A percentile compares a stretch with the other conserved stretches of the same genome.
These are phyloP conservation scores for Scyliorhinus canicula DNA, from an alignment of 2,797 vertebrate genomes.

Conservation along the genomic window DNA sequence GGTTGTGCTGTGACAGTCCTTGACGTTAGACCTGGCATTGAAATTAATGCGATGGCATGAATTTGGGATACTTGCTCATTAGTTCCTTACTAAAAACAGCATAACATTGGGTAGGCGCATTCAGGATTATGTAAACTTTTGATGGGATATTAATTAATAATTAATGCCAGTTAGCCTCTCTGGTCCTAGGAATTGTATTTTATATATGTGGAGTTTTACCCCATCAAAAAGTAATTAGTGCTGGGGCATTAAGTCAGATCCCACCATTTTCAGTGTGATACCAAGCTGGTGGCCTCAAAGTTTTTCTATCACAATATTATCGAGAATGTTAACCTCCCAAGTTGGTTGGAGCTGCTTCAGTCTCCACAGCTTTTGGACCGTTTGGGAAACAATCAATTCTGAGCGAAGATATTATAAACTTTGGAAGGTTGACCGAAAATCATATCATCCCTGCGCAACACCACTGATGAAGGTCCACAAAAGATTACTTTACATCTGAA, in stretches of 20 bases:
- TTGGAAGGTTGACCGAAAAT: not conserved
- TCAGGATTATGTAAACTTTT: not conserved
- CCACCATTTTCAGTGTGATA: not conserved
- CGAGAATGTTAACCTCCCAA: not conserved
- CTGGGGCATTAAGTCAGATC: not conserved
- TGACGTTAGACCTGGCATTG: not conserved
- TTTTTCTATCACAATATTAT: not conserved
- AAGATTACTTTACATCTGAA: not conserved
- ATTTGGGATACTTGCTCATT: not conserved
- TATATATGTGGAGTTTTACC: no score
- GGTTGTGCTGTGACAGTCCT: not conserved
- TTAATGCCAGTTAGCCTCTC: not conserved
- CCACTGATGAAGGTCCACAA: not conserved
- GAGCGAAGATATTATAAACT: not conserved
- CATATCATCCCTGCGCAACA: not conserved
- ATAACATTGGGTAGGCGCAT: not conserved
- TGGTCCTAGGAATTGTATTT: no score
- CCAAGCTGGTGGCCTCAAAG: not conserved
- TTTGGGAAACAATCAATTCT: no score
- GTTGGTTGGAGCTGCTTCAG: not conserved
- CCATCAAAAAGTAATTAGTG: no score
- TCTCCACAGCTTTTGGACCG: no score
- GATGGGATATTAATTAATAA: not conserved
- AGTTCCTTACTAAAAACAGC: not conserved
- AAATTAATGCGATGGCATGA: not conserved